phyloP scores from a whole-genome alignment of 2,797 vertebrate genomes.

The Pempheris klunzingeri region DNA sequence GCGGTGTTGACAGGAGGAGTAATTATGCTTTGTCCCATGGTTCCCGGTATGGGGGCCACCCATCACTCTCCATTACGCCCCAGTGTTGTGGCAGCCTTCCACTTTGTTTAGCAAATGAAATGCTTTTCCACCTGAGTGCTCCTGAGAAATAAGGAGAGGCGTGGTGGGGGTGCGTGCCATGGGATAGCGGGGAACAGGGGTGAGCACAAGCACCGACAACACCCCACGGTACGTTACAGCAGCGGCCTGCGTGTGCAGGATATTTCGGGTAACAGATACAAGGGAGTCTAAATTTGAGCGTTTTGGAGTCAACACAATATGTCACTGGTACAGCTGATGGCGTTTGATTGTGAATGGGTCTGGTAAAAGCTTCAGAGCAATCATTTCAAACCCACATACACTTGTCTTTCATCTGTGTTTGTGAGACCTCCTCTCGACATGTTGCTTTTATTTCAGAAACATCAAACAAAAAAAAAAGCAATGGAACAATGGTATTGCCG shows the following conservation, averaged over 20 bases:
- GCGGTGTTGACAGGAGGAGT: conserved; percentile 79
- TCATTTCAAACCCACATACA: conserved; percentile 5
- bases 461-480: conserved; percentile 25
- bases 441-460: conserved; percentile 25
- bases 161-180: conserved; percentile 38
- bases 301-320: conserved; percentile 2
- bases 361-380: not conserved
- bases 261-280: conserved; percentile 1
- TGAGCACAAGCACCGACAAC: conserved; percentile 1
- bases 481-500: conserved; percentile 23
- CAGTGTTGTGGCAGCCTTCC: conserved; percentile 82
- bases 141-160: conserved; percentile 65
- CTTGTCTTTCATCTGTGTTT: conserved; percentile 34
- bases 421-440: conserved; percentile 5
- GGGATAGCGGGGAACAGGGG: conserved; percentile 27
- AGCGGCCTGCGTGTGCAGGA: not conserved
- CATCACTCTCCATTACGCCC: conserved; percentile 86
- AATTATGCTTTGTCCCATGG: conserved; percentile 84
- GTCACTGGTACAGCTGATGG: not conserved
- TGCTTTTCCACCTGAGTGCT: conserved; percentile 81
- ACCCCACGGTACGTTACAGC: not conserved
- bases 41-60: conserved; percentile 75
- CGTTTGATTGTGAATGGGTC: conserved; percentile 7
- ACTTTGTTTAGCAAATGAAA: conserved; percentile 87
- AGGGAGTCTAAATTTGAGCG: not conserved